phyloP scores from a whole-genome alignment of 2,797 vertebrate species.

The Melanotaenia trifasciata region DNA sequence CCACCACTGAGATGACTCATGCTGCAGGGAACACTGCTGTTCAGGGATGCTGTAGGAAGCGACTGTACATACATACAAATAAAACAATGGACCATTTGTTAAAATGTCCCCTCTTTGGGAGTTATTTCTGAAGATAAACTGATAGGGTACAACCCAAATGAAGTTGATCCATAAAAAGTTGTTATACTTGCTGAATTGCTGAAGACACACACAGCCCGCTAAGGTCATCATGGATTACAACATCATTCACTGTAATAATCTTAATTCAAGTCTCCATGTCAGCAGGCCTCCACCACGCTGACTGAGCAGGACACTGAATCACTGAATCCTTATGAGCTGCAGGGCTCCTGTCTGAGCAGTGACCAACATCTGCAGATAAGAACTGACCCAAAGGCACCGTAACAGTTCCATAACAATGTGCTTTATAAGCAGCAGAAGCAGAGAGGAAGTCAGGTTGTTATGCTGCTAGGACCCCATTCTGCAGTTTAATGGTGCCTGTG shows the following conservation, averaged over 20 bases:
- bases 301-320: conserved; percentile 66
- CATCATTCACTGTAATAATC: conserved; percentile 35
- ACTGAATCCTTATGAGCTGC: conserved; percentile 53
- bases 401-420: conserved; percentile 17
- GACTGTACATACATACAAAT: conserved; percentile 21
- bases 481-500: background rate
- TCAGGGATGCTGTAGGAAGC: conserved; percentile 25
- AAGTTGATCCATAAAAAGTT: background rate
- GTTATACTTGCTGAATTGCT: background rate
- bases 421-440: conserved; percentile 10
- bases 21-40: background rate
- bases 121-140: conserved; percentile 1
- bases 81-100: too few relatives aligned
- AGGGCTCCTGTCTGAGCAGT: conserved; percentile 44
- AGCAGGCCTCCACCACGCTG: conserved; percentile 55
- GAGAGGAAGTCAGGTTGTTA: background rate
- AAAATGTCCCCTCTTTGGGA: background rate
- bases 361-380: conserved; percentile 54
- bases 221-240: conserved; percentile 23
- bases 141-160: background rate
- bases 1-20: background rate
- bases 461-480: background rate
- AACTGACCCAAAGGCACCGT: conserved; percentile 41
- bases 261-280: conserved; percentile 47
- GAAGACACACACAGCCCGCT: background rate